phyloP scores from a whole-genome alignment of 2,888 invertebrate genomes.

The Xestia xanthographa region DNA sequence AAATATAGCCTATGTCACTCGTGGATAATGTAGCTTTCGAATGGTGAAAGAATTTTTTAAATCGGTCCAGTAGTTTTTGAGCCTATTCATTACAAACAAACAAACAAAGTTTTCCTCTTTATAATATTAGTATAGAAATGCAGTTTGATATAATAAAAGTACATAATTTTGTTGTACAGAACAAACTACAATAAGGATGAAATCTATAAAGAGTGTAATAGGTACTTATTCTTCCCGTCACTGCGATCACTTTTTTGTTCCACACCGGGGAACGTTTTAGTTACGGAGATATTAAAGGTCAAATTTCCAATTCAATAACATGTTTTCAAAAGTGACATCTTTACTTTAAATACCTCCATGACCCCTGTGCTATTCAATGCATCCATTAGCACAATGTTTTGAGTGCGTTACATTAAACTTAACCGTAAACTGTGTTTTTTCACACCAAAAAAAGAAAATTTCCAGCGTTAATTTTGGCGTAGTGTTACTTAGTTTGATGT shows the following conservation, averaged over 20 bases:
- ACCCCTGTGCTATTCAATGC: too few species aligned
- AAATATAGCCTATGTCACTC: too few species aligned
- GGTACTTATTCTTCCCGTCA: background rate
- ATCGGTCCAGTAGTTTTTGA: too few species aligned
- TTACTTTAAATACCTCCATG: too few species aligned
- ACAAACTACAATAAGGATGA: background rate
- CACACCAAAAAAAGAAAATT: background rate
- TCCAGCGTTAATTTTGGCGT: background rate
- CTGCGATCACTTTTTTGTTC: background rate
- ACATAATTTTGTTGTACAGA: background rate
- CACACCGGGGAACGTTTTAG: background rate
- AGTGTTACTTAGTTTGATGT: background rate
- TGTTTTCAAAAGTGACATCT: background rate
- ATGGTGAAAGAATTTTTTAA: too few species aligned
- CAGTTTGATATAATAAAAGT: conserved; percentile 27
- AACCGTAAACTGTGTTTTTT: background rate
- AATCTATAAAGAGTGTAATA: background rate
- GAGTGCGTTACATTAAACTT: background rate
- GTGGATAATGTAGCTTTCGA: too few species aligned
- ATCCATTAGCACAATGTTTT: background rate
- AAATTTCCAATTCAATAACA: background rate
- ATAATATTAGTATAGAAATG: too few species aligned
- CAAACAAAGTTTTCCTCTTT: too few species aligned
- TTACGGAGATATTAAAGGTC: background rate
- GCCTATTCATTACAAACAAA: too few species aligned